phyloP scores from a whole-genome alignment of 2,113 vertebrate genomes.

The Carassius auratus region DNA sequence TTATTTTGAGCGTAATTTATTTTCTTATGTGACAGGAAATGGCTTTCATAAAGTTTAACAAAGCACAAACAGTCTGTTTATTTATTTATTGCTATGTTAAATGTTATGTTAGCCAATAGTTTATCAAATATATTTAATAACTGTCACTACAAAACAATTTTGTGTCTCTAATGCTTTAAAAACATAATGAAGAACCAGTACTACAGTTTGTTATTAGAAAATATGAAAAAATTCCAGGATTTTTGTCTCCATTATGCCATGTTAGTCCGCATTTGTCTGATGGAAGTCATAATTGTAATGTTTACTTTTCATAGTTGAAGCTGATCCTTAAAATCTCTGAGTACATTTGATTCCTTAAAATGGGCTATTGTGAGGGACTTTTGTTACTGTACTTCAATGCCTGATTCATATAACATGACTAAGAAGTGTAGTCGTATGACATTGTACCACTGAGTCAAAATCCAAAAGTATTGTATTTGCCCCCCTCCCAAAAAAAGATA shows the following conservation, averaged over 20 bases:
- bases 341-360: background rate
- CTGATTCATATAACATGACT: background rate
- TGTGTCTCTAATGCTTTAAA: background rate
- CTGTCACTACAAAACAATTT: background rate
- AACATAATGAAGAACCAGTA: background rate
- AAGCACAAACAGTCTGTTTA: background rate
- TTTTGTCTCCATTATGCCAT: background rate
- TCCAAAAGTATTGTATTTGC: background rate
- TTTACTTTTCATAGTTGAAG: background rate
- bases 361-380: background rate
- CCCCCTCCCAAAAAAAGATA: background rate
- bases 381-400: background rate
- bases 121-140: background rate
- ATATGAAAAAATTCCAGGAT: background rate
- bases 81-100: background rate
- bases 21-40: background rate
- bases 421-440: background rate
- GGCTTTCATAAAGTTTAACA: background rate
- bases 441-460: conserved; percentile 1
- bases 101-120: background rate
- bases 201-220: background rate
- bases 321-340: no score
- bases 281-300: background rate
- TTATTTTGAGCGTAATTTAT: background rate
- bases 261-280: background rate